Evolutionary conservation across 35 echinoderm and acorn worm genomes (phyloP).

Genomic region (Ophioderma brevispina): DNA sequence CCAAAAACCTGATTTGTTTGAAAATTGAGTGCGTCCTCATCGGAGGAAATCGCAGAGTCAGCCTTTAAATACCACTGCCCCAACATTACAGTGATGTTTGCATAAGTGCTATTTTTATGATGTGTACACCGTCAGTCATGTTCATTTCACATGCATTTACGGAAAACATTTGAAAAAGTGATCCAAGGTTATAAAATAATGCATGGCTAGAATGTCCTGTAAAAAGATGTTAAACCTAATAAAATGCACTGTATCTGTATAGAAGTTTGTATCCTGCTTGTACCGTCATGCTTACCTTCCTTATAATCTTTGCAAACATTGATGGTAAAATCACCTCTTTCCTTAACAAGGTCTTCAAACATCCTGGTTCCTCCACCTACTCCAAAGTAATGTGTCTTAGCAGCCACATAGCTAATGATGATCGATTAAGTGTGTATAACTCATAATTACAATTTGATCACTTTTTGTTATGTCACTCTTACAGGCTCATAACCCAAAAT

Average conservation of each 20-base stretch:
- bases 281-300: conserved; percentile 49
- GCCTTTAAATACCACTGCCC: no score
- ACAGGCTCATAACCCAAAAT: no score
- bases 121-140: no score
- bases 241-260: background rate
- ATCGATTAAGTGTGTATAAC: no score
- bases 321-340: conserved; percentile 66
- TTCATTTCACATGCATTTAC: background rate
- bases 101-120: no score
- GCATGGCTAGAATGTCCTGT: background rate
- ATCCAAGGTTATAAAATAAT: background rate
- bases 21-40: no score
- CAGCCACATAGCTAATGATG: conserved; percentile 69
- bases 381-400: conserved; percentile 99
- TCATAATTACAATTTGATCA: no score
- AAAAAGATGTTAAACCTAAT: background rate
- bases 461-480: no score
- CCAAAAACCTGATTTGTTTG: no score
- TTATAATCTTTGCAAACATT: conserved; percentile 45
- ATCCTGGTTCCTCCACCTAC: conserved; percentile 91
- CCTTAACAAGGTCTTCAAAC: conserved; percentile 82
- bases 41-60: no score
- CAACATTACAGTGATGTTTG: no score
- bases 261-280: background rate
- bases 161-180: background rate